Conservation (phyloP, 2,797 vertebrate species). For the Lagocephalus sceleratus region DNA sequence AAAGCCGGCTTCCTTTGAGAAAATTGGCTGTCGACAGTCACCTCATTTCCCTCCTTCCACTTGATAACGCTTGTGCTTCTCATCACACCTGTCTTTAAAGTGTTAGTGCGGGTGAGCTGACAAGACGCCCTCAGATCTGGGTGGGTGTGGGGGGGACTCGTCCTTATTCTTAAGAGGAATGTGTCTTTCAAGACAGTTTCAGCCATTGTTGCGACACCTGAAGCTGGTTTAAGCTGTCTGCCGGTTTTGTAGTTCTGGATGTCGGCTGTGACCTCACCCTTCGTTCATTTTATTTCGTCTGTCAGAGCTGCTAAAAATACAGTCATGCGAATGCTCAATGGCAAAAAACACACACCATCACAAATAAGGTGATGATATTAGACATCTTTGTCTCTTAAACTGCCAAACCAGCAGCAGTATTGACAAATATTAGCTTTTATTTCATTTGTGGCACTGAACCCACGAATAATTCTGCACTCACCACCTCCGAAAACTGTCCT, state of each 20-base stretch:
- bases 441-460: too few relatives aligned
- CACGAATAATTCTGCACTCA: too few relatives aligned
- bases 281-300: neutral
- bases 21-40: conserved; percentile 79
- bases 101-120: conserved; percentile 58
- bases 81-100: conserved; percentile 68
- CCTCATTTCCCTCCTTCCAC: conserved; percentile 64
- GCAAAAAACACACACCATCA: too few relatives aligned
- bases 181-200: conserved; percentile 6
- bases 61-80: conserved; percentile 66
- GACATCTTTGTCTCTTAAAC: too few relatives aligned
- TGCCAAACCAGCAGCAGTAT: too few relatives aligned
- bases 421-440: too few relatives aligned
- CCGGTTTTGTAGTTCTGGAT: neutral
- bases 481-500: too few relatives aligned
- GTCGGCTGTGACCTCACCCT: neutral
- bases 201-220: neutral
- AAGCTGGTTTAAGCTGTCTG: neutral
- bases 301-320: neutral
- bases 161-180: conserved; percentile 6
- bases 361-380: too few relatives aligned
- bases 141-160: conserved; percentile 16
- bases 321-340: too few relatives aligned
- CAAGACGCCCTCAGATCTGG: conserved; percentile 64
- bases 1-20: conserved; percentile 73